Evolutionary conservation across 1,140 invertebrate genomes (phyloP), one percentile per base, ranked within the genome.

Genomic region (Rhyzopertha dominica): DNA sequence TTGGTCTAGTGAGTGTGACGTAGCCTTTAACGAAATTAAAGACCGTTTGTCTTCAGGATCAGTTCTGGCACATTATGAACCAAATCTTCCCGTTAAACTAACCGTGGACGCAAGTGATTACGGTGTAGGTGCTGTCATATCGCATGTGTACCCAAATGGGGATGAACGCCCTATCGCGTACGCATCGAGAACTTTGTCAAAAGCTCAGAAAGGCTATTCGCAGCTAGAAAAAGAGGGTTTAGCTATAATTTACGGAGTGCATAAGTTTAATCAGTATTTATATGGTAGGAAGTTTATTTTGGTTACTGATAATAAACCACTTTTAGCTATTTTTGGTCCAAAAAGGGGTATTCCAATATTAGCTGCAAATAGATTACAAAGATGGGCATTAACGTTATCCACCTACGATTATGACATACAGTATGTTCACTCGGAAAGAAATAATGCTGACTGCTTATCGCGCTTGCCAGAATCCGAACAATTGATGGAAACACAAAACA

Each of bases 211-310:
- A 43, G 69, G 67, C 25, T 70, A 68, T 45, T 19, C 53, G 19
- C 49, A 66, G 23, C 24, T 57, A 13, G 55, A 66, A 37, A 66
- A 60, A 44, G 54, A 61, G 32, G 53, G 50, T 12, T 35, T 56
- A 26, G 51, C 25, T 18, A 67, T 80, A 9, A 42, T 77, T 1
- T 78, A 58, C 52, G 68, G 63, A 3, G 62, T 79, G 2, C 63
- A 66, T 41, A 73, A 70, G 53, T 78, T 78, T 53, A 63, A 73
- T 25, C 48, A 70, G 23, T 79, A 71, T 49, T 28, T 80, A 1
- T 68, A 62, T 50, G 75, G 75, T 18, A 45, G 65, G 8, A 31
- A 59, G n/a, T 78, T 78, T 56, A 54, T 57, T 4, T 43, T 76
- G n/a, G 45, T 59, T 23, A 74, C 71, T 1, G 75, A 77, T 42